Percentiles rank a stretch among this genome's conserved stretches.
Conservation (phyloP, 2,888 invertebrate genomes). For the Baronia brevicornis region DNA sequence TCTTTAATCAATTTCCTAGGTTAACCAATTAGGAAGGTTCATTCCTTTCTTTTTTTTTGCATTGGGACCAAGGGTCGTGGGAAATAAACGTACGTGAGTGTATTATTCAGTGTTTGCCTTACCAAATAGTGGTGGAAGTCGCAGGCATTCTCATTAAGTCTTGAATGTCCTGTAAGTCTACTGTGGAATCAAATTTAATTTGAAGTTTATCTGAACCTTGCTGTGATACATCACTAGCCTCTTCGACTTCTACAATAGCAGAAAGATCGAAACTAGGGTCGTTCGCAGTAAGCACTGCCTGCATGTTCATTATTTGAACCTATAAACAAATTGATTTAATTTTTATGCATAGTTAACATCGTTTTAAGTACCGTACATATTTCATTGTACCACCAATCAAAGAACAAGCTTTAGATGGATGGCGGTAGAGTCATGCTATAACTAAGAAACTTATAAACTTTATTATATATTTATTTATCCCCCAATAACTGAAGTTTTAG, state of each 20-base stretch:
- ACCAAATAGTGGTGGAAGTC: slow-evolving; percentile 60
- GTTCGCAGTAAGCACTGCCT: slow-evolving; percentile 57
- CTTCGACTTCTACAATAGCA: slow-evolving; percentile 66
- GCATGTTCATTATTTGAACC: slow-evolving; percentile 67
- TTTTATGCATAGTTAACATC: neutral
- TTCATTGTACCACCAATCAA: too few species aligned
- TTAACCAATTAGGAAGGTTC: too few species aligned
- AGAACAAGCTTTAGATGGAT: too few species aligned
- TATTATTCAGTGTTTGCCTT: too few species aligned
- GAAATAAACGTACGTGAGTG: too few species aligned
- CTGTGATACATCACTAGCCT: slow-evolving; percentile 51
- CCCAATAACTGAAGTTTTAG: too few species aligned
- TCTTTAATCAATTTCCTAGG: too few species aligned
- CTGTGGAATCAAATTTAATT: slow-evolving; percentile 52
- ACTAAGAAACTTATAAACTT: neutral
- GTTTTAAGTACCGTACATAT: neutral
- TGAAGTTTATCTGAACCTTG: slow-evolving; percentile 55
- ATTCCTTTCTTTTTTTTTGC: too few species aligned
- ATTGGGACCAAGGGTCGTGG: too few species aligned
- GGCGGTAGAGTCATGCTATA: too few species aligned
- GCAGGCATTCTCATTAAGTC: slow-evolving; percentile 45
- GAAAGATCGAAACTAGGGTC: slow-evolving; percentile 68
- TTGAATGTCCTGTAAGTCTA: slow-evolving; percentile 47
- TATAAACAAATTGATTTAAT: slow-evolving; percentile 24
- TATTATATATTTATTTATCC: too few species aligned